Evolutionary conservation across 2,888 invertebrate species (phyloP).

Genomic region (Folsomia manolachei): DNA sequence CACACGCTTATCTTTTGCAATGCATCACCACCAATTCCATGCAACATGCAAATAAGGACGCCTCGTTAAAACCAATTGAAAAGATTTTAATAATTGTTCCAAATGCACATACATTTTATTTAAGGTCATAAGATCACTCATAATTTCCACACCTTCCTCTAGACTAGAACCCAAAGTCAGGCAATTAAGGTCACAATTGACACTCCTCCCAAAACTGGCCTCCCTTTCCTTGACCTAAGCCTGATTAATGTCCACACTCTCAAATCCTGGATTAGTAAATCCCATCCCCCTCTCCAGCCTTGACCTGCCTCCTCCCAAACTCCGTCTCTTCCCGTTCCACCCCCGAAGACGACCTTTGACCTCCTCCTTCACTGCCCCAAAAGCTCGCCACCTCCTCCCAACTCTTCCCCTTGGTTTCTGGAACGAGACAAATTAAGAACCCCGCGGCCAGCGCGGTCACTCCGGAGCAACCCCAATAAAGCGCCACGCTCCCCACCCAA

Average conservation of each 20-base stretch:
- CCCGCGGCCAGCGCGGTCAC: slow-evolving; percentile 23
- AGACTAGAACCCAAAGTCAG: too few relatives aligned
- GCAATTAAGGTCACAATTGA: too few relatives aligned
- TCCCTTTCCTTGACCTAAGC: too few relatives aligned
- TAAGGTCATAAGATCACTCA: too few relatives aligned
- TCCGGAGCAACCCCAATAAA: slow-evolving; percentile 32
- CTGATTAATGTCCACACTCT: background rate
- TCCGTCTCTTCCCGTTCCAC: background rate
- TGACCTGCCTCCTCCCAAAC: background rate
- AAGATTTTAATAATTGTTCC: too few relatives aligned
- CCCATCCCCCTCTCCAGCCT: background rate
- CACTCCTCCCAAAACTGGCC: too few relatives aligned
- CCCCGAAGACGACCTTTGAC: background rate
- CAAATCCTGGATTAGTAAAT: background rate
- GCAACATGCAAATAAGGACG: too few relatives aligned
- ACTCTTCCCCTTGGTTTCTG: slow-evolving; percentile 38
- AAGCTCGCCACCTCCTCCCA: slow-evolving; percentile 36
- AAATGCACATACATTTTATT: too few relatives aligned
- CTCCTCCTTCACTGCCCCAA: background rate
- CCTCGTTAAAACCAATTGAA: too few relatives aligned
- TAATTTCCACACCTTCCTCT: too few relatives aligned
- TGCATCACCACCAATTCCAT: too few relatives aligned
- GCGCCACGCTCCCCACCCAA: slow-evolving; percentile 24
- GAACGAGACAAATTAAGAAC: slow-evolving; percentile 33
- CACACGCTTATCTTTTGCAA: too few relatives aligned